A percentile compares a stretch with the other conserved stretches of the same genome.
Evolutionary conservation across 2,797 vertebrate genomes (phyloP).

Genomic region (Fratercula arctica): DNA sequence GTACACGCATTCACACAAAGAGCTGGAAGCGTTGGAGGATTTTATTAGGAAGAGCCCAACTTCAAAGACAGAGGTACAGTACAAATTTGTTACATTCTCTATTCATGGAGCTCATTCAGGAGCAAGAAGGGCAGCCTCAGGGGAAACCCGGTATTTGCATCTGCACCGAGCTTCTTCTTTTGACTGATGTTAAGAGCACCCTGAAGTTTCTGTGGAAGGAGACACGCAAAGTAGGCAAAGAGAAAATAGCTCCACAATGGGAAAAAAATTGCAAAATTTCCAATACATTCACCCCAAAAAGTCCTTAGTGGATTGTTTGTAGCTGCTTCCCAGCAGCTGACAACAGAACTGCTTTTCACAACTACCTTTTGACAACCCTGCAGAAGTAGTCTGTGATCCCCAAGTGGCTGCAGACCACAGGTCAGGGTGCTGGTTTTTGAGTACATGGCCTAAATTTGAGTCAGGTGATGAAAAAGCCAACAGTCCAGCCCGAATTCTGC

Average conservation of each 20-base stretch:
- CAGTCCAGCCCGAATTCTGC: background rate
- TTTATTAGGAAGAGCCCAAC: constrained; percentile 46
- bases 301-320: background rate
- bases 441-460: background rate
- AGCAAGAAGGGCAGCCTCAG: constrained; percentile 32
- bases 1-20: constrained; percentile 32
- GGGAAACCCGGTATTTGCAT: constrained; percentile 38
- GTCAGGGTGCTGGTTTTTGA: background rate
- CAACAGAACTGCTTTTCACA: background rate
- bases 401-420: background rate
- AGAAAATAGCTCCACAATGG: background rate
- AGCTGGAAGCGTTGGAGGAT: constrained; percentile 56
- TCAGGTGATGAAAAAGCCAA: background rate
- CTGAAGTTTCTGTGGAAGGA: background rate
- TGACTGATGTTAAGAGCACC: background rate
- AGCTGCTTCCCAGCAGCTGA: background rate
- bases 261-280: background rate
- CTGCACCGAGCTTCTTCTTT: background rate
- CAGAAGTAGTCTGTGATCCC: background rate
- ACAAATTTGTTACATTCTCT: constrained; percentile 52
- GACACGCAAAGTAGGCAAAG: fast-evolving
- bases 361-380: background rate
- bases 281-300: background rate
- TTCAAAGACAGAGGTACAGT: constrained; percentile 60
- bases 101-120: constrained; percentile 42